Percentiles rank a stretch among this genome's conserved stretches.
These are phyloP conservation scores for Manis javanica DNA, from an alignment of 2,797 vertebrate species.

Conservation along the genomic window DNA sequence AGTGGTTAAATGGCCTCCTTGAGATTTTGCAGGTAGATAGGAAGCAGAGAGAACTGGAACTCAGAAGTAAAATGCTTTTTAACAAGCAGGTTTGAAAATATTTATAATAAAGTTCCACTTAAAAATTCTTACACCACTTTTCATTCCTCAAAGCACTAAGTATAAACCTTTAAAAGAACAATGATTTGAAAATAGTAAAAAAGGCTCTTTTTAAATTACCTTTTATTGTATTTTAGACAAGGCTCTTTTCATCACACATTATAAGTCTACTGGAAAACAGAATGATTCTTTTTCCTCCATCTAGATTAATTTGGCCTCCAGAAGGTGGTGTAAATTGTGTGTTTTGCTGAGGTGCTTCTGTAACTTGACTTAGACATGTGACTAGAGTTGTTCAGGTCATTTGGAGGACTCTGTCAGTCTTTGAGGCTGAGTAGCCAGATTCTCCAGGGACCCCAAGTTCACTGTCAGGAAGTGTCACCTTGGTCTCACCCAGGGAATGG, in stretches of 20 bases:
- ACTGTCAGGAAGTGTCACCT: background rate
- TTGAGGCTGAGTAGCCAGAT: background rate
- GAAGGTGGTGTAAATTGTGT: background rate
- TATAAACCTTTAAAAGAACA: background rate
- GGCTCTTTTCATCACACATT: background rate
- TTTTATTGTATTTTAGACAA: constrained; percentile 53
- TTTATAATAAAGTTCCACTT: constrained; percentile 16
- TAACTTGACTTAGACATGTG: background rate
- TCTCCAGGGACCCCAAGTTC: background rate
- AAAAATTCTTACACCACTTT: constrained; percentile 40
- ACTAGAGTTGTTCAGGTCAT: background rate
- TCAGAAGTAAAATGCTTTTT: constrained; percentile 4
- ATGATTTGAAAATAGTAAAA: constrained; percentile 23
- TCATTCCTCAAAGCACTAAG: background rate
- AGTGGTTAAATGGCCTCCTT: background rate
- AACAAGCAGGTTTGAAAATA: background rate
- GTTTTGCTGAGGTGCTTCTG: background rate
- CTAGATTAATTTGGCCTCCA: constrained; percentile 48
- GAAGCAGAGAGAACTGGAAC: background rate
- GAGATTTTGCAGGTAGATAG: background rate
- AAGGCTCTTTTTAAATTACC: background rate
- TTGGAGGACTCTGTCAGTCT: background rate
- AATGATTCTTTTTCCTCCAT: background rate
- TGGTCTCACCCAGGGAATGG: background rate
- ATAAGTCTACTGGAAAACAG: background rate